Conservation (phyloP, 2,797 vertebrate genomes). For the Enteromius thamalakanensis region DNA sequence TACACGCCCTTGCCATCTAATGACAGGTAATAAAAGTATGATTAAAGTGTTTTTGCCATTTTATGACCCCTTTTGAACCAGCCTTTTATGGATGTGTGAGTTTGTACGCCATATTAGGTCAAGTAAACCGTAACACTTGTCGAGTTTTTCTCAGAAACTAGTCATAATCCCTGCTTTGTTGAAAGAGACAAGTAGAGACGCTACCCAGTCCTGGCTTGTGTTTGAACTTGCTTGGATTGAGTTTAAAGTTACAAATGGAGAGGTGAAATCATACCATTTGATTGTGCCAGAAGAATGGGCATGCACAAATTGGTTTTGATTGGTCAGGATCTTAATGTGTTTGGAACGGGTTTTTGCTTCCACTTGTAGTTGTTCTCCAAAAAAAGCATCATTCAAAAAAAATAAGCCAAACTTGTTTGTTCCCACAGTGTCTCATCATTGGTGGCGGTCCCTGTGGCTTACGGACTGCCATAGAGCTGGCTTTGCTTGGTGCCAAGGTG, state of each 20-base stretch:
- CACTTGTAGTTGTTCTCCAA: neutral
- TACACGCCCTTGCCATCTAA: neutral
- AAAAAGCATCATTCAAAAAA: neutral
- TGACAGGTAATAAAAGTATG: neutral
- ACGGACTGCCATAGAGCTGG: slow-evolving; percentile 92
- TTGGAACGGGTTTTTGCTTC: neutral
- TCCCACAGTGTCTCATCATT: slow-evolving; percentile 89
- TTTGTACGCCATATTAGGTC: neutral
- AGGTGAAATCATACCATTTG: neutral
- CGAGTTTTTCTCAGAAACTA: neutral
- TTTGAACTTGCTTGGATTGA: slow-evolving; percentile 10
- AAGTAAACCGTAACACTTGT: neutral
- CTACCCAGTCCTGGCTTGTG: neutral
- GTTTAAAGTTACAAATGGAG: neutral
- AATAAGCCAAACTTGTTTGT: slow-evolving; percentile 2
- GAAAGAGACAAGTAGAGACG: neutral
- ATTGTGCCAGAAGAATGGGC: neutral
- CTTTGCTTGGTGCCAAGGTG: slow-evolving; percentile 93
- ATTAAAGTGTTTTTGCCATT: neutral
- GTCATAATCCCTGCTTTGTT: slow-evolving; percentile 1
- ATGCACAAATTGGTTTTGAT: neutral
- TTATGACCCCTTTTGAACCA: neutral
- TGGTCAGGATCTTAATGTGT: neutral
- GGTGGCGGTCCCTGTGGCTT: slow-evolving; percentile 94
- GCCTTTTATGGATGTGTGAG: neutral